phyloP scores from a whole-genome alignment of 2,113 vertebrate genomes.

The Petrocephalus zakoni region DNA sequence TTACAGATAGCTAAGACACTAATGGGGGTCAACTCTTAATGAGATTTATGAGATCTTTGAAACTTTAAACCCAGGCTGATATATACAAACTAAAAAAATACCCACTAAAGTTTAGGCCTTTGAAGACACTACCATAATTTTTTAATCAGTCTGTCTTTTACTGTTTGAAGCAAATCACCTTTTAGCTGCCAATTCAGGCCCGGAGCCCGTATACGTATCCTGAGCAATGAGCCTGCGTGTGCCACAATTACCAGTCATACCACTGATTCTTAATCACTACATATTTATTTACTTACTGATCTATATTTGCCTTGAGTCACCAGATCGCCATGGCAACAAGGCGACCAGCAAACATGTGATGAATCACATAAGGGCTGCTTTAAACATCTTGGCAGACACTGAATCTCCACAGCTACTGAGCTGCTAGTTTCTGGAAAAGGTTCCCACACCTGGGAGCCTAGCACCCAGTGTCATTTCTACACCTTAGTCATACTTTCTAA shows the following conservation, averaged over 20 bases:
- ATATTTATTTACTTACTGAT: constrained; percentile 24
- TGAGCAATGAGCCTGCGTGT: neutral
- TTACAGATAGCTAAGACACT: neutral
- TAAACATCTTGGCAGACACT: constrained; percentile 8
- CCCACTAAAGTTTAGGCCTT: neutral
- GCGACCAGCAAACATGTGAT: constrained; percentile 3
- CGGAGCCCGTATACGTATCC: neutral
- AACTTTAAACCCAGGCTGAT: neutral
- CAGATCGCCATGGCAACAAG: constrained; percentile 26
- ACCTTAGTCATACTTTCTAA: neutral
- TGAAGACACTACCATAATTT: neutral
- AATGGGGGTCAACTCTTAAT: neutral
- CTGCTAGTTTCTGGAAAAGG: neutral
- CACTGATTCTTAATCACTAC: constrained; percentile 7
- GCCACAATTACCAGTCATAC: neutral
- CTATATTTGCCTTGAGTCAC: constrained; percentile 24
- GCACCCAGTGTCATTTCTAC: neutral
- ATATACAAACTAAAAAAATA: neutral
- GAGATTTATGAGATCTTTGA: neutral
- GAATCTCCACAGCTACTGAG: neutral
- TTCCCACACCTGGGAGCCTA: neutral
- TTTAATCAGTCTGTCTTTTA: neutral
- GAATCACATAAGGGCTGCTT: constrained; percentile 4
- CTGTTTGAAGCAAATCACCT: neutral
- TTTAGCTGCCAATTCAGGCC: neutral